Evolutionary conservation across 2,797 vertebrate species (phyloP).

Genomic region (Enteromius afrohamiltoni): DNA sequence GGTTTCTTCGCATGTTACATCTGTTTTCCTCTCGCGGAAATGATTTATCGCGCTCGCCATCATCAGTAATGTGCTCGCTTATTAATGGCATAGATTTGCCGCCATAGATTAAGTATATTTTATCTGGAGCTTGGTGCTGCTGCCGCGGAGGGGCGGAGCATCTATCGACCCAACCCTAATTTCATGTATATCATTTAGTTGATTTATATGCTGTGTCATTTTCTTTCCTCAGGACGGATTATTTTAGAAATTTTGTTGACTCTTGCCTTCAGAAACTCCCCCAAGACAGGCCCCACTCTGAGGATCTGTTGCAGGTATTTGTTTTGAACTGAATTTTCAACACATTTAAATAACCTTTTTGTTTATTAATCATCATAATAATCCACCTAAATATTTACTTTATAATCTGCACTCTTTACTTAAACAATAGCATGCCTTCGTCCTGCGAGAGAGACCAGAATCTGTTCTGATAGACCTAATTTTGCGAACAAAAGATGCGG

Average conservation of each 20-base stretch:
- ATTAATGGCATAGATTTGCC: too few species aligned
- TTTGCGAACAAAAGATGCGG: conserved; percentile 96
- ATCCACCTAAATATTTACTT: background rate
- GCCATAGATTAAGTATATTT: too few species aligned
- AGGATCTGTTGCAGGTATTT: conserved; percentile 93
- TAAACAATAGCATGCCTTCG: conserved; percentile 89
- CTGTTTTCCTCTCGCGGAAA: too few species aligned
- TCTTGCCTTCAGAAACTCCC: conserved; percentile 99
- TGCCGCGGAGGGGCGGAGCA: too few species aligned
- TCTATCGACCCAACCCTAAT: too few species aligned
- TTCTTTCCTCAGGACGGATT: conserved; percentile 89
- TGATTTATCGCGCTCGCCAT: too few species aligned
- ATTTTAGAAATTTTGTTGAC: conserved; percentile 98
- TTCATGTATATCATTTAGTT: background rate
- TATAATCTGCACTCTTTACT: background rate
- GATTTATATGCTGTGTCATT: background rate
- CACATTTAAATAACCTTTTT: background rate
- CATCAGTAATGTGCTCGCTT: too few species aligned
- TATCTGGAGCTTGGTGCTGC: too few species aligned
- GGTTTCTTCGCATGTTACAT: too few species aligned
- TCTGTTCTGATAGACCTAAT: conserved; percentile 98
- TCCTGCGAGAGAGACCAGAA: conserved; percentile 92
- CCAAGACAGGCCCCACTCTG: conserved; percentile 96
- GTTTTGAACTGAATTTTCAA: background rate
- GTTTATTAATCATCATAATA: background rate